These are phyloP conservation scores for Pristionchus maxplancki DNA, from an alignment of 2,888 invertebrate genomes.

Conservation along the genomic window DNA sequence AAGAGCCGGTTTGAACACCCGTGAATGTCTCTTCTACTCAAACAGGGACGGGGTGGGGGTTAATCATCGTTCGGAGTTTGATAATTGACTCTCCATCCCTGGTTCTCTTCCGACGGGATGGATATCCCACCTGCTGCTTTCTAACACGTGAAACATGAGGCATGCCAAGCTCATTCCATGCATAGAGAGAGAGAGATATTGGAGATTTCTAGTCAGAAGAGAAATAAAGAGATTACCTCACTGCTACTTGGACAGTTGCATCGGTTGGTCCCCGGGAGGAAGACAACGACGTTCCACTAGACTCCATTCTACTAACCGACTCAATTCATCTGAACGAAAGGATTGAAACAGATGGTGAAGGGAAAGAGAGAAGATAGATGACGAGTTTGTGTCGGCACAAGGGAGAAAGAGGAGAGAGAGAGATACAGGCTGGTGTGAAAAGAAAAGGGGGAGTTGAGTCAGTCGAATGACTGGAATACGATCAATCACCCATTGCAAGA, in stretches of 20 bases:
- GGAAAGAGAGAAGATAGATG: conserved; percentile 24
- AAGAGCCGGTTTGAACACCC: too few species aligned
- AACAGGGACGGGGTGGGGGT: background rate
- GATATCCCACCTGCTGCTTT: conserved; percentile 16
- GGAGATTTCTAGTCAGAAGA: too few species aligned
- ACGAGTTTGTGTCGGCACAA: conserved; percentile 23
- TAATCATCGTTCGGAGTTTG: conserved; percentile 26
- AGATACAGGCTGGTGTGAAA: conserved; percentile 30
- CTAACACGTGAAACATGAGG: background rate
- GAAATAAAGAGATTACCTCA: conserved; percentile 49
- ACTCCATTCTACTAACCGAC: conserved; percentile 27
- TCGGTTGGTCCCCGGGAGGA: conserved; percentile 12
- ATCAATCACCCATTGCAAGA: conserved; percentile 38
- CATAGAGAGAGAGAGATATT: conserved; percentile 27
- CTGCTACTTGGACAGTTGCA: conserved; percentile 53
- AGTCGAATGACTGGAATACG: conserved; percentile 40
- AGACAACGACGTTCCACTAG: conserved; percentile 15
- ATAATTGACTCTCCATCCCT: conserved; percentile 29
- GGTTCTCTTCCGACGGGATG: background rate
- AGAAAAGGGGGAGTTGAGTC: conserved; percentile 45
- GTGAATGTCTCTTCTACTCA: conserved; percentile 29
- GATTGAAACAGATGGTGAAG: conserved; percentile 27
- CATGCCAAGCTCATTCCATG: conserved; percentile 15
- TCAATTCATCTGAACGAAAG: conserved; percentile 3
- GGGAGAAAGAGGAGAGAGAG: conserved; percentile 28